Evolutionary conservation across 2,113 vertebrate genomes (phyloP), one percentile per base, ranked within the genome.

Genomic region (Phyllopteryx taeniolatus): DNA sequence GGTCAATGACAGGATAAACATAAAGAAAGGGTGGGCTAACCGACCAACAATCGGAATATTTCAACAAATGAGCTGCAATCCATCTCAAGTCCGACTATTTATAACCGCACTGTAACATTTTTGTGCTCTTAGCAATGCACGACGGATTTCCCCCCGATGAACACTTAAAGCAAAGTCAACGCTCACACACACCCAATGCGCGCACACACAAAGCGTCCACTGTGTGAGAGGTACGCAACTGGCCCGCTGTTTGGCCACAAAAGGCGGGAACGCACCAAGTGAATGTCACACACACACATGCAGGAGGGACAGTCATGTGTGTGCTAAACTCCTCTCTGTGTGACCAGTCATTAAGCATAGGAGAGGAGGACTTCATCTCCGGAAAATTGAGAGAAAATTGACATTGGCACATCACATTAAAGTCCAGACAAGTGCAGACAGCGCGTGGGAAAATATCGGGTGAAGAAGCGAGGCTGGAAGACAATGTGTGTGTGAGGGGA

Each of bases 181-280:
- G 43, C 51, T 31, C 44, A 70, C 53, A 74, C 79, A 81, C 53
- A 47, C 65, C 49, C 14, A 67, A 27, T 27, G 27, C 79, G 78
- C 79, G 81, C 90, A 92, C 90, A 82, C 90, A 93, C 90, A 94
- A 93, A 93, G 84, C 75, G 79, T 88, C 78, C 90, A 94, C 89
- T 94, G 88, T 94, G 87, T 93, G 90, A 89, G 83, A 85, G 78
- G 80, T 82, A 79, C 88, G 88, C 87, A 87, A 88, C 84, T 72
- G 81, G 88, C 22, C n/a, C 49, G 76, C 86, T 79, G 22, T 86
- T 82, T 84, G 80, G 81, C 90, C 87, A 86, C 75, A 91, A 91
- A 91, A 90, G 81, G 79, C 76, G 91, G 88, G 83, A 92, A 90
- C 13, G 53, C 53, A 22, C 20, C n/a, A 56, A 51, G 8, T 22